Conservation (phyloP, 1,140 invertebrate species). For the Drosophila asahinai region DNA sequence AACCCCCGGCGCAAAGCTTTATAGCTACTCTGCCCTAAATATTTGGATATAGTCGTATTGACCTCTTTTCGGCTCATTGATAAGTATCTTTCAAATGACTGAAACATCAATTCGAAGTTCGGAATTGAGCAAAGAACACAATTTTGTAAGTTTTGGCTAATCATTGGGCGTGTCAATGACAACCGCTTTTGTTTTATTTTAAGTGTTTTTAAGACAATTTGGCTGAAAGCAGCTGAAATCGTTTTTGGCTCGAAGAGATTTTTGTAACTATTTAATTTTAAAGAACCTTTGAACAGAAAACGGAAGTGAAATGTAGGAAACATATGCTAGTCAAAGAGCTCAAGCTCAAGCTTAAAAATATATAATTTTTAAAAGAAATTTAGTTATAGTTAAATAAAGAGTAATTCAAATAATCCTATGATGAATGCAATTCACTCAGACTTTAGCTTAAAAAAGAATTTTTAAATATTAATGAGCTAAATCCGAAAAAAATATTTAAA, state of each 20-base stretch:
- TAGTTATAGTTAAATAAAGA: too few relatives aligned
- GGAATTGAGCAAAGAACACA: slow-evolving; percentile 5
- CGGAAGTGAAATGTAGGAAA: not conserved
- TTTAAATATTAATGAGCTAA: too few relatives aligned
- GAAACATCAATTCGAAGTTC: slow-evolving; percentile 9
- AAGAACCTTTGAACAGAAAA: not conserved
- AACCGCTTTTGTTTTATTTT: slow-evolving; percentile 12
- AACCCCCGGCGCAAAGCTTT: slow-evolving; percentile 22
- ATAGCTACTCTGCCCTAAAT: slow-evolving; percentile 16
- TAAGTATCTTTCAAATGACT: slow-evolving; percentile 4
- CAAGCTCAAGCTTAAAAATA: too few relatives aligned
- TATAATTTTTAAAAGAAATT: too few relatives aligned
- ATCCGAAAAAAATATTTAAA: too few relatives aligned
- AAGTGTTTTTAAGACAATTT: slow-evolving; percentile 7
- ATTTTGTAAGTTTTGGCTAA: slow-evolving; percentile 22
- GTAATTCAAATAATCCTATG: too few relatives aligned
- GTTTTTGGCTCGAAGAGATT: not conserved
- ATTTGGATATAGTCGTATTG: not conserved
- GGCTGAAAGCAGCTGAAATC: slow-evolving; percentile 2
- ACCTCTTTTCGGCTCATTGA: slow-evolving; percentile 2
- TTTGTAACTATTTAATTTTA: slow-evolving; percentile 3
- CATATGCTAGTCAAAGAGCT: not conserved
- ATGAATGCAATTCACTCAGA: too few relatives aligned
- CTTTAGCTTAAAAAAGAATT: too few relatives aligned
- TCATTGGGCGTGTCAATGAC: slow-evolving; percentile 25